phyloP scores from a whole-genome alignment of 2,113 vertebrate species.

The Bufo bufo region DNA sequence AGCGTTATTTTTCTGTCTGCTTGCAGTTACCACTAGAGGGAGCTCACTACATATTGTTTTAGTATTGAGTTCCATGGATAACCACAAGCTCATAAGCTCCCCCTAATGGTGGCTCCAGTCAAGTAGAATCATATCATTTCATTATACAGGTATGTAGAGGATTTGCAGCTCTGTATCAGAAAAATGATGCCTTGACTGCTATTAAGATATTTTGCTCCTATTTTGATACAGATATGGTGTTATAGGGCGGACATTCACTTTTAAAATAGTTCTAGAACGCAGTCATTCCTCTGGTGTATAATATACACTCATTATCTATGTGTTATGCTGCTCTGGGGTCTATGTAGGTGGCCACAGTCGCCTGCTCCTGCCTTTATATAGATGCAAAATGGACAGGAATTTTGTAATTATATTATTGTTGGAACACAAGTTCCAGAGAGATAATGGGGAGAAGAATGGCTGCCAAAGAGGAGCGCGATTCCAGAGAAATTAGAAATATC shows the following conservation, averaged over 20 bases:
- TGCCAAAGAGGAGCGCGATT: background rate
- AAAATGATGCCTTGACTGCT: too few relatives aligned
- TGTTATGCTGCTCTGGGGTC: background rate
- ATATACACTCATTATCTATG: too few relatives aligned
- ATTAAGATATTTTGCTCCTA: too few relatives aligned
- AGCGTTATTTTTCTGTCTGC: too few relatives aligned
- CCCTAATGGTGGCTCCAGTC: background rate
- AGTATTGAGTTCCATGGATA: too few relatives aligned
- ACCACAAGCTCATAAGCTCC: background rate
- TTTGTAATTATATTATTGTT: background rate
- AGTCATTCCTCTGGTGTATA: too few relatives aligned
- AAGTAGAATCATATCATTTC: too few relatives aligned
- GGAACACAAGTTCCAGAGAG: background rate
- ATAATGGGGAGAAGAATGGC: background rate
- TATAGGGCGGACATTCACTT: too few relatives aligned
- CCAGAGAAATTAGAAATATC: background rate
- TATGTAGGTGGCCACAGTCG: background rate
- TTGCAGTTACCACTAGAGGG: background rate
- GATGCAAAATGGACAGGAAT: background rate
- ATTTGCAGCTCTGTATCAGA: too few relatives aligned
- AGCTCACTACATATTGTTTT: background rate
- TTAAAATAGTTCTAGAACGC: too few relatives aligned
- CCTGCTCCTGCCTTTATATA: background rate
- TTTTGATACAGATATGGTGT: too few relatives aligned
- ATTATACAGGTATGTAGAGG: too few relatives aligned